Evolutionary conservation across 2,797 vertebrate species (phyloP).

Genomic region (Geotrypetes seraphini): DNA sequence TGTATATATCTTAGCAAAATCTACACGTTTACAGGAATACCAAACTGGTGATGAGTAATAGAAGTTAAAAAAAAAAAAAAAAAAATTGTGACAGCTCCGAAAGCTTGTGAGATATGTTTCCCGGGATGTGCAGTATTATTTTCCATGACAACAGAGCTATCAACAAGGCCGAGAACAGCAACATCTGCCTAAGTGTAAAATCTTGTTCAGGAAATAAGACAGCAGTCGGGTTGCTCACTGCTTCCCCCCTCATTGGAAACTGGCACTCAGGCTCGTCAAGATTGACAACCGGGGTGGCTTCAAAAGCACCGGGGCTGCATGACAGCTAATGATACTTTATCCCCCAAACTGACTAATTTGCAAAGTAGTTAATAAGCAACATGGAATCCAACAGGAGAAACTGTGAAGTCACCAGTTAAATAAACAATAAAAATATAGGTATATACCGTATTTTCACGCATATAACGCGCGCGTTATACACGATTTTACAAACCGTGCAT

Average conservation of each 20-base stretch:
- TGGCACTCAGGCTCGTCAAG: slow-evolving; percentile 6
- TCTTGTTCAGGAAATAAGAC: slow-evolving; percentile 7
- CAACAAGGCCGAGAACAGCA: slow-evolving; percentile 3
- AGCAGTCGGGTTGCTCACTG: not conserved
- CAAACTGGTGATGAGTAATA: not conserved
- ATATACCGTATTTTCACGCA: no score
- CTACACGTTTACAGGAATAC: not conserved
- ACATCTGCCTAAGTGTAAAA: slow-evolving; percentile 3
- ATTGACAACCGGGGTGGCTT: not conserved
- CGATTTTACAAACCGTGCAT: no score
- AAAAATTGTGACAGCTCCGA: not conserved
- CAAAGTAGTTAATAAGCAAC: no score
- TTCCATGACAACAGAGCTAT: slow-evolving; percentile 11
- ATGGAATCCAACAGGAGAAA: no score
- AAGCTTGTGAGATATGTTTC: not conserved
- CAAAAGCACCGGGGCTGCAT: not conserved
- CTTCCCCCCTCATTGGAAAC: slow-evolving; percentile 8
- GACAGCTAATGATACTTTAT: slow-evolving; percentile 10
- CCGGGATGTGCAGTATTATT: not conserved
- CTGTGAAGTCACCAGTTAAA: no score
- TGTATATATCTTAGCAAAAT: no score
- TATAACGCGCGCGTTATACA: no score
- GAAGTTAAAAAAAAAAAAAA: not conserved
- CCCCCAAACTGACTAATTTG: slow-evolving; percentile 3
- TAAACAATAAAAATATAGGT: no score